Evolutionary conservation across 35 echinoderm and acorn worm genomes (phyloP), one percentile per base, ranked within the genome.

Genomic region (Stichopus chloronotus): DNA sequence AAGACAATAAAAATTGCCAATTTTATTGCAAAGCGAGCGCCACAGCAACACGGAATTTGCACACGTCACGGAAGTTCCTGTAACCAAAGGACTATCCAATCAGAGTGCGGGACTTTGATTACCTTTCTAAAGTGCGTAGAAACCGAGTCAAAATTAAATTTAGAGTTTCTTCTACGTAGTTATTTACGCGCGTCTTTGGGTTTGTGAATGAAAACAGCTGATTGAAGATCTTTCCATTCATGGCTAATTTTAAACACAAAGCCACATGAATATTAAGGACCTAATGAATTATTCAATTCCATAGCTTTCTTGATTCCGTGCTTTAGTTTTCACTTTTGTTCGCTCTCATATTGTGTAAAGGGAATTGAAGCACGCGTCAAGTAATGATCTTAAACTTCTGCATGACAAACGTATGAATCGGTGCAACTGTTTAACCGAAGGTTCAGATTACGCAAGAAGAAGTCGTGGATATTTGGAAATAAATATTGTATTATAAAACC

Each of bases 121-220:
- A 58, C 82, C 57, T 58, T 85, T 58, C n/a, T 12, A 85, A 58
- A 85, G 82, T 85, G 56, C 82, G 82, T 85, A 85, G 82, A 85
- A 58, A 16, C 82, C 55, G 24, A 85, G 55, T 58, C 82, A 16
- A 85, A 85, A 85, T 85, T 85, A 85, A 85, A 85, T 85, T 85
- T 85, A 85, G 82, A 85, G 82, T 58, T 58, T 85, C 82, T 53
- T 85, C 82, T 85, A 85, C 82, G 82, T 85, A 85, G 82, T 85
- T 85, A 58, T 85, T 58, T 85, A 85, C 82, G 82, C 82, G 82
- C 82, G 82, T 85, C 82, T 85, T 43, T 85, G 82, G 82, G 82
- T 85, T 85, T 85, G 82, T 85, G 82, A 85, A 85, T 85, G 82
- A 85, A 85, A 85, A 85, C 82, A 85, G 82, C 82, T 85, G 82